Evolutionary conservation across 1,140 invertebrate species (phyloP).

Genomic region (Conopomorpha cramerella): DNA sequence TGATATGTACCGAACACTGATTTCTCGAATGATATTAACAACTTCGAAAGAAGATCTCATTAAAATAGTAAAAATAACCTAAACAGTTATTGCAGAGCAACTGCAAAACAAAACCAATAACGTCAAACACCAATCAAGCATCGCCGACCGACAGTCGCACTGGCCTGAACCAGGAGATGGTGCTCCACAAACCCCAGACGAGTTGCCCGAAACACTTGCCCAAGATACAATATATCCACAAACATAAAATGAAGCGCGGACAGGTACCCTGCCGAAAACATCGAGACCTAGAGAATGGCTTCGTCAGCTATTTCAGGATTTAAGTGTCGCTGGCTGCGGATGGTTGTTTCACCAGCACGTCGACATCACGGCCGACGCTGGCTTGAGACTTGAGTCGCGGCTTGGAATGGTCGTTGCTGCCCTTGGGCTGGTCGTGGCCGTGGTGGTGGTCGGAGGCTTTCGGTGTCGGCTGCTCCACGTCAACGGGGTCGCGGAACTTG

Average conservation of each 20-base stretch:
- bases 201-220: too few relatives aligned
- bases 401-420: constrained; percentile 14
- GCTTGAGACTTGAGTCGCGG: constrained; percentile 36
- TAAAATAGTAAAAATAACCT: too few relatives aligned
- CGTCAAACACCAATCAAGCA: constrained; percentile 6
- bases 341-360: constrained; percentile 30
- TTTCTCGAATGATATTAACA: too few relatives aligned
- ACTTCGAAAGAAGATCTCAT: too few relatives aligned
- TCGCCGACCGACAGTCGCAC: too few relatives aligned
- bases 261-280: too few relatives aligned
- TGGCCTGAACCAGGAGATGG: too few relatives aligned
- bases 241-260: too few relatives aligned
- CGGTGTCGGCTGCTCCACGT: constrained; percentile 10
- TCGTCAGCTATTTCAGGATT: constrained; percentile 14
- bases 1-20: constrained; percentile 30
- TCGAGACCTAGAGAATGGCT: too few relatives aligned
- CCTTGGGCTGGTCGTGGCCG: constrained; percentile 12
- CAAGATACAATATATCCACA: too few relatives aligned
- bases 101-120: constrained; percentile 7
- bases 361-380: constrained; percentile 30
- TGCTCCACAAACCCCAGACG: too few relatives aligned
- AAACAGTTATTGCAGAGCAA: too few relatives aligned
- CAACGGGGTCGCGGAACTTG: constrained; percentile 24
- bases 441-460: constrained; percentile 2
- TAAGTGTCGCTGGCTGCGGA: constrained; percentile 43